Evolutionary conservation across 2,888 invertebrate genomes (phyloP).

Genomic region (Drosophila villosipedis): DNA sequence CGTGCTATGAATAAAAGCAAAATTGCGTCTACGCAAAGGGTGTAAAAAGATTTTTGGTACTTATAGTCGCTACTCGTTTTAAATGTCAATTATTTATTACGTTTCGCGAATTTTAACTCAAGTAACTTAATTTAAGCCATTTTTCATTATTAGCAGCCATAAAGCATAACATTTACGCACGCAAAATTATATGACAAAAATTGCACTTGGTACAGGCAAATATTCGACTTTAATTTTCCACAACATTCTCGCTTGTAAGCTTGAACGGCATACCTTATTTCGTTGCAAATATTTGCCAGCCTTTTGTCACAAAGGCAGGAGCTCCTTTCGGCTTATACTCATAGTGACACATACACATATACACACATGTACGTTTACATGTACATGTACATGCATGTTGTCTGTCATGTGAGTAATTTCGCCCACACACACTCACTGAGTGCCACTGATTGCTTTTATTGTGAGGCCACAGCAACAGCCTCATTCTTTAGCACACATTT

Average conservation of each 20-base stretch:
- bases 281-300: conserved; percentile 32
- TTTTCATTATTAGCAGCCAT: conserved; percentile 71
- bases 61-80: conserved; percentile 45
- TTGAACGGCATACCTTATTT: conserved; percentile 2
- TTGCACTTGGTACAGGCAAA: conserved; percentile 17
- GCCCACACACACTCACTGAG: conserved; percentile 35
- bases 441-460: conserved; percentile 58
- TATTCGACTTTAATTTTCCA: conserved; percentile 31
- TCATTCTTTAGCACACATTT: conserved; percentile 12
- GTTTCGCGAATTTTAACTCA: conserved; percentile 48
- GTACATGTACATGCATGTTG: conserved; percentile 25
- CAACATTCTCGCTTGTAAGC: conserved; percentile 7
- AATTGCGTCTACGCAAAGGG: conserved; percentile 34
- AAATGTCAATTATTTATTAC: conserved; percentile 72
- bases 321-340: conserved; percentile 26
- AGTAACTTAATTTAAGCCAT: conserved; percentile 62
- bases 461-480: conserved; percentile 16
- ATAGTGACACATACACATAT: background rate
- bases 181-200: conserved; percentile 41
- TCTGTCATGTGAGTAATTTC: conserved; percentile 68
- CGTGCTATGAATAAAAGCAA: conserved; percentile 24
- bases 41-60: conserved; percentile 41
- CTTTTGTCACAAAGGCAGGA: conserved; percentile 39
- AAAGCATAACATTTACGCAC: conserved; percentile 44
- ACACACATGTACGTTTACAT: conserved; percentile 21